phyloP scores from a whole-genome alignment of 1,140 invertebrate species.

The Zaprionus ornatus region DNA sequence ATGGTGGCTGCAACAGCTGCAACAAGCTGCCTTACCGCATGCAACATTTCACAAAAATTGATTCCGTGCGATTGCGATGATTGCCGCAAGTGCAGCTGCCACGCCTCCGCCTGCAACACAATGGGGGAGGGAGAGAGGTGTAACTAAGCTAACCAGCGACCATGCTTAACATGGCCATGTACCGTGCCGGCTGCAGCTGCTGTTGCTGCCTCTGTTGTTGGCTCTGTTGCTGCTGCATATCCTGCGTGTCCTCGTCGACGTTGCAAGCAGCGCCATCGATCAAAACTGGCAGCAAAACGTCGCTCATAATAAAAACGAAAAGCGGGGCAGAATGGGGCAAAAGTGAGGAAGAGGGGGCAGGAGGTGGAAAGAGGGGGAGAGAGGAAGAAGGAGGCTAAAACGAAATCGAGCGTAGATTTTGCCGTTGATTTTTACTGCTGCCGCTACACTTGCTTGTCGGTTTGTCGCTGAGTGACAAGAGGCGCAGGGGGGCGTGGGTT shows the following conservation, averaged over 20 bases:
- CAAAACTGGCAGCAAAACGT: constrained; percentile 40
- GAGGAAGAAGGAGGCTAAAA: constrained; percentile 8
- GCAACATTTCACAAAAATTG: constrained; percentile 60
- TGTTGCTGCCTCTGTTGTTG: not conserved
- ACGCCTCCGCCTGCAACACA: constrained; percentile 2
- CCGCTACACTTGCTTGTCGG: not conserved
- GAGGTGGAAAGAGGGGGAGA: not conserved
- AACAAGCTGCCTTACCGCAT: constrained; percentile 30
- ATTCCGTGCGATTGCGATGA: constrained; percentile 57
- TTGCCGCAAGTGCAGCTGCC: constrained; percentile 43
- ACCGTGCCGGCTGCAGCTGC: not conserved
- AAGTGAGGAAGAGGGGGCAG: not conserved
- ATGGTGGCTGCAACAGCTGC: constrained; percentile 28
- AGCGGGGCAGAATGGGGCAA: not conserved
- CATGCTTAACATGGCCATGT: constrained; percentile 17
- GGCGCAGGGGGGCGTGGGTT: too few relatives aligned
- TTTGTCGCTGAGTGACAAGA: not conserved
- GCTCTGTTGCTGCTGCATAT: not conserved
- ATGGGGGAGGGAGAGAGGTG: not conserved
- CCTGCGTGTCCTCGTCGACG: constrained; percentile 9
- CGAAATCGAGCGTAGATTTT: constrained; percentile 58
- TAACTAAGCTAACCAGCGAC: constrained; percentile 21
- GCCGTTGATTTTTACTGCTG: constrained; percentile 27
- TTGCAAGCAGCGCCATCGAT: constrained; percentile 39
- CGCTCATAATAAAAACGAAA: constrained; percentile 17